phyloP scores from a whole-genome alignment of 2,797 vertebrate species.

The Lerista edwardsae region DNA sequence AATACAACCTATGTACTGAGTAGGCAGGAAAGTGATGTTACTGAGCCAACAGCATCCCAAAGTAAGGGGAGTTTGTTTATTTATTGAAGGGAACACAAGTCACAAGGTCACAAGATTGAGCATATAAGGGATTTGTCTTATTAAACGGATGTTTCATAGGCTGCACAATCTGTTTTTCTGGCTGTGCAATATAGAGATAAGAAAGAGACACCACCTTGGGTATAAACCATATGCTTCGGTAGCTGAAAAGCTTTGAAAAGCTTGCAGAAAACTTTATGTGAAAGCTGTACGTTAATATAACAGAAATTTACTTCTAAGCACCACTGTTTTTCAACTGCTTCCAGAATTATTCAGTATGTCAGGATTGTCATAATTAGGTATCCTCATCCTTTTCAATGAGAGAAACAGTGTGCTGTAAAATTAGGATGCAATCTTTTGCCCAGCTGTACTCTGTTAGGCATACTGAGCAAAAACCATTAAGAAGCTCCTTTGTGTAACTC shows the following conservation, averaged over 20 bases:
- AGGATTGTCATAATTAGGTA: background rate
- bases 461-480: background rate
- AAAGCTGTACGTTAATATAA: background rate
- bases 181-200: background rate
- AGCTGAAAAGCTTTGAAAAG: background rate
- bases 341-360: background rate
- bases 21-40: background rate
- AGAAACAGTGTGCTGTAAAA: conserved; percentile 18
- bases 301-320: background rate
- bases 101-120: background rate
- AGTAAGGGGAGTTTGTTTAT: background rate
- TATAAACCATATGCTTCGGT: background rate
- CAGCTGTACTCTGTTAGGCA: background rate
- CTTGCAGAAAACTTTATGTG: background rate
- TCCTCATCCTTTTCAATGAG: background rate
- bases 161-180: background rate
- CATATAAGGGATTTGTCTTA: background rate
- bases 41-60: background rate
- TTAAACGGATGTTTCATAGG: background rate
- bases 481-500: background rate
- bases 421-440: background rate
- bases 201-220: background rate
- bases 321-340: background rate
- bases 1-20: background rate
- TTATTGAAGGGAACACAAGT: background rate